phyloP scores from a whole-genome alignment of 2,113 vertebrate species.

The Psephotus haematonotus region DNA sequence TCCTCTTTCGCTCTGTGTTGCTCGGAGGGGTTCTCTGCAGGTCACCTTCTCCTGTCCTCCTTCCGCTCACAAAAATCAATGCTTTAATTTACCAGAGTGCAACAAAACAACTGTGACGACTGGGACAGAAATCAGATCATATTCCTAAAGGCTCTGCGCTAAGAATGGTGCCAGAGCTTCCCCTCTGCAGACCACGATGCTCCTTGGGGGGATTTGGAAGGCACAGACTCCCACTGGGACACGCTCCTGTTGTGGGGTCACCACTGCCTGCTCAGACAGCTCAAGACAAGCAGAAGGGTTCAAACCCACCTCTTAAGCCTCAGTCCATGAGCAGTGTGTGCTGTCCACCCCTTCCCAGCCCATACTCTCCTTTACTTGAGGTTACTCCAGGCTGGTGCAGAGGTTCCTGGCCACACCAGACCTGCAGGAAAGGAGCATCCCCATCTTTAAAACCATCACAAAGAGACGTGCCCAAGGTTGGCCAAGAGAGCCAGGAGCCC shows the following conservation, averaged over 20 bases:
- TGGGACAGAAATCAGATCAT: not conserved
- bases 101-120: not conserved
- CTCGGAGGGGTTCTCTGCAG: not conserved
- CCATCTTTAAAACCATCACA: not conserved
- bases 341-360: not conserved
- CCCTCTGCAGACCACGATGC: not conserved
- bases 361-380: accelerated
- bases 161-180: not conserved
- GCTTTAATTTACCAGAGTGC: not conserved
- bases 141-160: not conserved
- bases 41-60: not conserved
- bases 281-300: not conserved
- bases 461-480: not conserved
- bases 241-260: accelerated
- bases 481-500: not conserved
- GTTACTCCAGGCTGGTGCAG: not conserved
- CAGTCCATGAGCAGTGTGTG: accelerated
- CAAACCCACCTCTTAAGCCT: not conserved
- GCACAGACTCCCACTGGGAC: not conserved
- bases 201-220: not conserved
- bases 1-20: not conserved
- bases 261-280: accelerated
- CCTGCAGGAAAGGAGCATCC: not conserved
- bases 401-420: accelerated
- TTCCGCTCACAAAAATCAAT: not conserved